Evolutionary conservation across 2,797 vertebrate genomes (phyloP), one percentile per base, ranked within the genome.

Genomic region (Danio kyathit): DNA sequence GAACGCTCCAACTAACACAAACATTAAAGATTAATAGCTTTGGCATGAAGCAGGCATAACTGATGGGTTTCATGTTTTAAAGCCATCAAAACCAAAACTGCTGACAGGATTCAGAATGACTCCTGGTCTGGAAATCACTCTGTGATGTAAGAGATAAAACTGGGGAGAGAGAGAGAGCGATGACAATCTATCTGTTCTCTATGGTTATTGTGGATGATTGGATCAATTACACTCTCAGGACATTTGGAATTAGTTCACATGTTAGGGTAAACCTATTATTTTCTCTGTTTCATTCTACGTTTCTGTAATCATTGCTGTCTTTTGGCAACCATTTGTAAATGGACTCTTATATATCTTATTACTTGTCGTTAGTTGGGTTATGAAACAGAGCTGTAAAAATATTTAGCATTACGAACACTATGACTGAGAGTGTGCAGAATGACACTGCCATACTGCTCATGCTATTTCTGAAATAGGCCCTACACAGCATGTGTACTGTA

Each of bases 11-110:
- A 60, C 2, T 14, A 0, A 72, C 48, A 72, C 13, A 41, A 13
- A 69, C 12, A 38, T 5, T 6, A 16, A 51, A 11, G 60, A 56
- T 48, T 60, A 5, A n/a, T 59, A 38, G 17, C 7, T 71, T 41
- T 14, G n/a, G 29, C 67, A n/a, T 7, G 6, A 29, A 71, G 19
- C 38, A 52, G 66, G 49, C 16, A 21, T 21, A 4, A 7, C 54
- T 8, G 43, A 38, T 11, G 54, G 56, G 43, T 60, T 59, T 74
- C 71, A 38, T 29, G 71, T 60, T 74, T 44, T 61, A 8, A 79
- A 60, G 65, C 43, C 16, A 70, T 49, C 29, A 78, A 40, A 40
- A 40, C 41, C 17, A 41, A 70, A 70, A 38, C 56, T 79, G 21
- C 44, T 70, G 76, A 60, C 29, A 19, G 43, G 41, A 40, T 60